Evolutionary conservation across 1,140 invertebrate species (phyloP).

Genomic region (Acromyrmex echinatior): DNA sequence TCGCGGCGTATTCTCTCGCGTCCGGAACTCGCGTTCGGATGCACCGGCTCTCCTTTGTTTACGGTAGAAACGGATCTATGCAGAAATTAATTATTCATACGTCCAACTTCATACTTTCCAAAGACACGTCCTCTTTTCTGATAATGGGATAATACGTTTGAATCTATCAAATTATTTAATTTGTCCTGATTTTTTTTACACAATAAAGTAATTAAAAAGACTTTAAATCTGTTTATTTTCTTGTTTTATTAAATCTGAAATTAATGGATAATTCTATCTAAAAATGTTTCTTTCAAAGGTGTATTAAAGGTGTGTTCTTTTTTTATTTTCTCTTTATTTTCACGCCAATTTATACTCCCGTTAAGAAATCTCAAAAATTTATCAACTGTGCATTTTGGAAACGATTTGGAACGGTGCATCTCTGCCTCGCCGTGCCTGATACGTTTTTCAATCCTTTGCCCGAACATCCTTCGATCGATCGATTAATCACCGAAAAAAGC

Average conservation of each 20-base stretch:
- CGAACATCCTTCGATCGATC: constrained; percentile 62
- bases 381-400: not conserved
- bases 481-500: constrained; percentile 66
- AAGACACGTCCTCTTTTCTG: not conserved
- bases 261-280: not conserved
- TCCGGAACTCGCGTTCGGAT: constrained; percentile 26
- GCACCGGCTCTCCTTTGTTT: constrained; percentile 43
- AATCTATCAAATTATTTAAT: not conserved
- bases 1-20: constrained; percentile 29
- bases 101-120: not conserved
- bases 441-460: constrained; percentile 57
- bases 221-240: not conserved
- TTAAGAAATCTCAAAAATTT: not conserved
- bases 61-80: constrained; percentile 3
- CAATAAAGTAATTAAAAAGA: not conserved
- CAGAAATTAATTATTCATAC: not conserved
- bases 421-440: not conserved
- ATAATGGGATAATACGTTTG: not conserved
- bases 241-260: not conserved
- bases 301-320: not conserved
- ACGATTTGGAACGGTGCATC: not conserved
- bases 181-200: not conserved
- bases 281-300: not conserved
- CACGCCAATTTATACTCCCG: not conserved
- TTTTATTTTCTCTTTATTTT: not conserved